Percentiles rank a stretch among this genome's conserved stretches.
Evolutionary conservation across 2,888 invertebrate species (phyloP).

Genomic region (Tyria jacobaeae): DNA sequence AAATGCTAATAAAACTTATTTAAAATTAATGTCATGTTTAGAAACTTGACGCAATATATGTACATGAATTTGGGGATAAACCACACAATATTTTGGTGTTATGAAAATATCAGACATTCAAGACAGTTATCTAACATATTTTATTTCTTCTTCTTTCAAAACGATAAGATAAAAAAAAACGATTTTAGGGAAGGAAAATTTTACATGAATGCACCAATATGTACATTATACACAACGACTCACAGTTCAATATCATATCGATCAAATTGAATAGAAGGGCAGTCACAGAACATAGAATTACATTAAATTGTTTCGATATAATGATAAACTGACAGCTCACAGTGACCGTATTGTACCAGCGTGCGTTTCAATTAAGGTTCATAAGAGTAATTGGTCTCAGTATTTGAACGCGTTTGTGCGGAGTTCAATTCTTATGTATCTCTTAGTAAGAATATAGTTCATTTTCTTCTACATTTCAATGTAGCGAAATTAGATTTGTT

Average conservation of each 20-base stretch:
- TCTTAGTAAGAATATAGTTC: conserved; percentile 30
- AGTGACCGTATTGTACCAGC: conserved; percentile 60
- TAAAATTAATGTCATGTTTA: too few species aligned
- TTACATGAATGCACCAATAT: too few species aligned
- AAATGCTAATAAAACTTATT: too few species aligned
- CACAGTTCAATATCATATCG: conserved; percentile 35
- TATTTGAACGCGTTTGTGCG: conserved; percentile 27
- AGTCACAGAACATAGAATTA: conserved; percentile 38
- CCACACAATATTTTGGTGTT: too few species aligned
- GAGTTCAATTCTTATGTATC: conserved; percentile 32
- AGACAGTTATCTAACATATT: too few species aligned
- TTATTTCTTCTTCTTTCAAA: too few species aligned
- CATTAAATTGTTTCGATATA: conserved; percentile 55
- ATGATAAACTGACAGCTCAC: conserved; percentile 43
- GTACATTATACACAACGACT: background rate
- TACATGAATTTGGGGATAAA: too few species aligned
- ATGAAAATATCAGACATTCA: too few species aligned
- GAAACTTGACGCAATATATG: too few species aligned
- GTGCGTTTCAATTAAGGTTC: conserved; percentile 81
- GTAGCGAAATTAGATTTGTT: conserved; percentile 29
- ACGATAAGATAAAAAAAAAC: too few species aligned
- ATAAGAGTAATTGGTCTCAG: conserved; percentile 76
- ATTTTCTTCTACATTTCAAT: conserved; percentile 41
- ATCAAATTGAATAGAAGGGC: conserved; percentile 36
- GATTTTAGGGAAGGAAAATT: too few species aligned